Evolutionary conservation across 2,888 invertebrate species (phyloP).

Genomic region (Parasteatoda lunata): DNA sequence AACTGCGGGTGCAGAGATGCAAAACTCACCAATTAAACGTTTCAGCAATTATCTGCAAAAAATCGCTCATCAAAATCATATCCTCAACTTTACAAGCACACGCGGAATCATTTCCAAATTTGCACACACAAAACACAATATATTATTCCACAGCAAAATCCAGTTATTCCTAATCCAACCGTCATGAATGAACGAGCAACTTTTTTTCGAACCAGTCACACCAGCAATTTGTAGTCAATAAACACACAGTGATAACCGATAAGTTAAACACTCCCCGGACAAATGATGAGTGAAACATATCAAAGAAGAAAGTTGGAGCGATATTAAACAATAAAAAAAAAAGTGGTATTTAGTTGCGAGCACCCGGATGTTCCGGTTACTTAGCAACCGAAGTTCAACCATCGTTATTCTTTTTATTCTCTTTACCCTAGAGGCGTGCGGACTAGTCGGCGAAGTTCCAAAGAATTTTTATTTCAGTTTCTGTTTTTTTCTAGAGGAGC

Average conservation of each 20-base stretch:
- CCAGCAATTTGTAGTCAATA: no score
- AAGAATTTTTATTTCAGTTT: not conserved
- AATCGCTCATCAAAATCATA: no score
- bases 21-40: no score
- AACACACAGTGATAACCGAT: not conserved
- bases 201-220: no score
- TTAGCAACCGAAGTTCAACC: conserved; percentile 54
- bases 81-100: no score
- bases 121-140: no score
- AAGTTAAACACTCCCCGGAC: not conserved
- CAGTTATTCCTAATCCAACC: no score
- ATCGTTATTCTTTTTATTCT: conserved; percentile 14
- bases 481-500: conserved; percentile 12
- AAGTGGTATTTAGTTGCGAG: conserved; percentile 11
- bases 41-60: no score
- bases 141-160: no score
- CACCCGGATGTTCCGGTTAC: conserved; percentile 60
- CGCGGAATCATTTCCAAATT: no score
- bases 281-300: not conserved
- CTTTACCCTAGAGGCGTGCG: not conserved
- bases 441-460: conserved; percentile 37
- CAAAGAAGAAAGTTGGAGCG: conserved; percentile 11
- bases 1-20: no score
- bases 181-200: no score
- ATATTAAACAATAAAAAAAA: conserved; percentile 2